Evolutionary conservation across 2,888 invertebrate genomes (phyloP).

Genomic region (Lasiommata megera): DNA sequence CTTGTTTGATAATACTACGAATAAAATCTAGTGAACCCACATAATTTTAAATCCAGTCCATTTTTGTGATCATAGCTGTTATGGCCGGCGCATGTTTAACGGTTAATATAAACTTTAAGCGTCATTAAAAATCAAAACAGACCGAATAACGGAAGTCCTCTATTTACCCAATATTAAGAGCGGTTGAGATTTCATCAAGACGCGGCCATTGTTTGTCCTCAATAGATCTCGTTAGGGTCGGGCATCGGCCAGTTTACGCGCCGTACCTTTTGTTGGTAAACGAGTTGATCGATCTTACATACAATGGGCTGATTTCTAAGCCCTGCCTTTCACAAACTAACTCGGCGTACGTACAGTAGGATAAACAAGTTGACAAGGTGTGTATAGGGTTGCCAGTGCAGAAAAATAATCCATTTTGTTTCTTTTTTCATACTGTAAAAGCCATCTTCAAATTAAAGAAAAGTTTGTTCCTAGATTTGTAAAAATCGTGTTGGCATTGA

Average conservation of each 20-base stretch:
- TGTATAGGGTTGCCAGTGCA: too few relatives aligned
- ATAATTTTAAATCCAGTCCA: background rate
- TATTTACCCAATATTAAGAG: constrained; percentile 22
- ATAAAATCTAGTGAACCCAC: too few relatives aligned
- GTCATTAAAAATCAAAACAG: constrained; percentile 2
- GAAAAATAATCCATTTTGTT: too few relatives aligned
- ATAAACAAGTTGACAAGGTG: background rate
- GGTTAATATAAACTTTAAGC: background rate
- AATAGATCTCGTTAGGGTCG: constrained; percentile 70
- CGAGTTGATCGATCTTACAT: constrained; percentile 66
- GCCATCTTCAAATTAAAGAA: too few relatives aligned
- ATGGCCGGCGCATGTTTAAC: background rate
- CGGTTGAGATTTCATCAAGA: constrained; percentile 60
- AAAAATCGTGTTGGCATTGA: too few relatives aligned
- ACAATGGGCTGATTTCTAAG: constrained; percentile 72
- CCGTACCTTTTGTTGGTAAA: constrained; percentile 69
- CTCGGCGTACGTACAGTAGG: background rate
- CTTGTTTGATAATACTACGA: too few relatives aligned
- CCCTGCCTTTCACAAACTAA: constrained; percentile 18
- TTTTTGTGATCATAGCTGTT: background rate
- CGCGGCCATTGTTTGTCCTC: constrained; percentile 65
- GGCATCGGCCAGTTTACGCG: constrained; percentile 47
- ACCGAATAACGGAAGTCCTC: background rate
- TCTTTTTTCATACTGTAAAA: too few relatives aligned
- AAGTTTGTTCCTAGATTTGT: too few relatives aligned